Evolutionary conservation across 2,113 vertebrate genomes (phyloP), one percentile per base, ranked within the genome.

Genomic region (Gavialis gangeticus): DNA sequence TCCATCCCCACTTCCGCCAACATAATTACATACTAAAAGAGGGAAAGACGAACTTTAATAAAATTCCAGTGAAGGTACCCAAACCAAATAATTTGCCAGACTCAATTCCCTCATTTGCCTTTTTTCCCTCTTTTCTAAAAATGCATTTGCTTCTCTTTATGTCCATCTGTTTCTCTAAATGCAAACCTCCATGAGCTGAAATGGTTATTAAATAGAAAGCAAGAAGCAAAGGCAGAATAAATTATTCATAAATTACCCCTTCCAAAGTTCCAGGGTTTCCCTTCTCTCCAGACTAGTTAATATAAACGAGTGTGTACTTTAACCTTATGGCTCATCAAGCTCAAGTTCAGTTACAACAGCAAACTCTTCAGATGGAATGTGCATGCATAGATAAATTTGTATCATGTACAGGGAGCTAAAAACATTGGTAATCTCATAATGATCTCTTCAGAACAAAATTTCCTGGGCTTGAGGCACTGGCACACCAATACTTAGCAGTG

Each of bases 191-290:
- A 83, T 73, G 69, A 81, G 59, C 46, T 85, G 89, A 94, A 95
- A 93, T 46, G 93, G 91, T 37, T 93, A 91, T 85, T 95, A 96
- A 96, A 37, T 85, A 91, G 82, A 94, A 97, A 95, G 75, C 93
- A 96, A 97, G 92, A 95, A 92, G 92, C 78, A 89, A 85, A 91
- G 84, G 77, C 24, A 10, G 17, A 59, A 96, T 97, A 82, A 91
- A 97, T 97, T 97, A 96, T 96, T 97, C 87, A 97, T 96, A 79
- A 90, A 56, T 75, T 84, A 54, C 86, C 59, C 80, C 93, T 94
- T 94, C 67, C 89, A 64, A 93, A 92, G 79, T 88, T 93, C 94
- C 87, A 79, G 79, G 93, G 92, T 92, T 96, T 97, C 95, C 6
- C 60, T 93, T 94, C 92, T 97, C 95, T 69, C 83, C 62, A 81